Conservation (phyloP, 1,140 invertebrate species). For the Diorhabda elongata region DNA sequence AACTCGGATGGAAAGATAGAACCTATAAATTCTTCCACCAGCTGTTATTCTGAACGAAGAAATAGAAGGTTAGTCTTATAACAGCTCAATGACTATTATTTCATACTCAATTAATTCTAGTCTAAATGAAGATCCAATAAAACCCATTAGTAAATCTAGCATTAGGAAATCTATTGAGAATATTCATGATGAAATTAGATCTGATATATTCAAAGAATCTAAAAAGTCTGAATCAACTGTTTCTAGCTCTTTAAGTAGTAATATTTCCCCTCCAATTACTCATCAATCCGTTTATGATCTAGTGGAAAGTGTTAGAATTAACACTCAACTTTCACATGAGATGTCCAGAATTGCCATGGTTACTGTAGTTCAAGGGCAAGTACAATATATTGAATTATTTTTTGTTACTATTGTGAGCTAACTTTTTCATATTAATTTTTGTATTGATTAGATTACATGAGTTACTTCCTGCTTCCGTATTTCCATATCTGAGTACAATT, state of each 20-base stretch:
- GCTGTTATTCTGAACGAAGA: slow-evolving; percentile 7
- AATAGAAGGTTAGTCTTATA: not conserved
- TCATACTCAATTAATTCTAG: not conserved
- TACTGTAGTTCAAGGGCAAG: slow-evolving; percentile 63
- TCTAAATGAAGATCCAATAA: slow-evolving; percentile 37
- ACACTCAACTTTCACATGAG: slow-evolving; percentile 81
- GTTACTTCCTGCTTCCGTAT: slow-evolving; percentile 55
- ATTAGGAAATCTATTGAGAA: slow-evolving; percentile 38
- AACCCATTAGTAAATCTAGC: slow-evolving; percentile 30
- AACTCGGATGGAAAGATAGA: slow-evolving; percentile 37
- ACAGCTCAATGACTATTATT: not conserved
- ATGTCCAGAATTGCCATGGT: slow-evolving; percentile 80
- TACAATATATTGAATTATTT: not conserved
- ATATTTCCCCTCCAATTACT: slow-evolving; percentile 47
- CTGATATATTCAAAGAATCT: slow-evolving; percentile 24
- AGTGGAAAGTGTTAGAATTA: slow-evolving; percentile 71
- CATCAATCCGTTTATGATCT: slow-evolving; percentile 66
- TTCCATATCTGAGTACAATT: slow-evolving; percentile 55
- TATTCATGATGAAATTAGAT: slow-evolving; percentile 35
- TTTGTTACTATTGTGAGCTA: slow-evolving; percentile 15
- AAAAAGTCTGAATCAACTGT: slow-evolving; percentile 31
- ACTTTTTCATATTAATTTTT: not conserved
- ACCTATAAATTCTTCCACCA: slow-evolving; percentile 21
- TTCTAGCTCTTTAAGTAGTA: slow-evolving; percentile 17
- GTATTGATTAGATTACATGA: slow-evolving; percentile 48